Evolutionary conservation across 1,140 invertebrate species (phyloP), one percentile per base, ranked within the genome.

Genomic region (Subanguina moxae): DNA sequence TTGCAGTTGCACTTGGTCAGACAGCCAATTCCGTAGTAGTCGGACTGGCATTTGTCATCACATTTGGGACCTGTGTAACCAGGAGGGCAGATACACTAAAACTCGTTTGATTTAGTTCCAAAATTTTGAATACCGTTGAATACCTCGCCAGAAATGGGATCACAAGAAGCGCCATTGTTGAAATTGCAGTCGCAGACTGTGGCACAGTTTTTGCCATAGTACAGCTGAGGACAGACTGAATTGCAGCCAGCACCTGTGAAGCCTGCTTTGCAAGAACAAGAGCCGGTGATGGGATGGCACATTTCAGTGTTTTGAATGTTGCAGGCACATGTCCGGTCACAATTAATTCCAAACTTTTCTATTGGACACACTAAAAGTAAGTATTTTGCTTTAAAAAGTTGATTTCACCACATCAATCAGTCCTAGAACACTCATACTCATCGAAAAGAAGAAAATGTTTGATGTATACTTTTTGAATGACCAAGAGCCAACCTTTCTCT

Each of bases 261-360:
- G 56, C 87, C 86, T 43, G 87, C 84, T 82, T 89, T 89, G 84
- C 92, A 97, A 52, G 87, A 85, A 84, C 93, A 97, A 66, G 85
- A 85, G 9, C 93, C 93, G 62, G 88, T 90, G 57, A 88, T 85
- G 64, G 89, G 86, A 84, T 94, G 88, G 83, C 93, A 97, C 38
- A 76, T 45, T 45, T 73, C 62, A n/a, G 79, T 80, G 52, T 82
- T 80, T 15, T 72, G 52, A 57, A 65, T 64, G 27, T 77, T 73
- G 58, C 78, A 78, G 13, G 68, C 65, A 62, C 80, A 82, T 1
- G 56, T 48, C n/a, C 78, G 65, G 17, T 70, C 64, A 59, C 79
- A 81, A 7, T 74, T 69, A 87, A 87, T 58, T 86, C 80, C 30
- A 87, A 88, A 83, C 89, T 89, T 28, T 86, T 87, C 43, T 7